phyloP scores from a whole-genome alignment of 2,113 vertebrate genomes.

The Halcyon senegalensis region DNA sequence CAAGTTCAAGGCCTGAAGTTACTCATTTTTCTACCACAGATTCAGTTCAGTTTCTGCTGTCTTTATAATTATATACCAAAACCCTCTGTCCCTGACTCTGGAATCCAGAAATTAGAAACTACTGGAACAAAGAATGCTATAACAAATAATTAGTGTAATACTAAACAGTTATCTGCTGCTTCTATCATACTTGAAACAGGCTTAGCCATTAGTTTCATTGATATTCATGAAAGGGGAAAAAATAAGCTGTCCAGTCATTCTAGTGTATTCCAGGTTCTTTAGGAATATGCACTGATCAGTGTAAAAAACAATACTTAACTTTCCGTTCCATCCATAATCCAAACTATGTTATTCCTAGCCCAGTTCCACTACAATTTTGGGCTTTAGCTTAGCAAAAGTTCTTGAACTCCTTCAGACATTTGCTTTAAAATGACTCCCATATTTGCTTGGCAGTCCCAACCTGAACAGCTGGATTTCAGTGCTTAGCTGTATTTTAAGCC shows the following conservation, averaged over 20 bases:
- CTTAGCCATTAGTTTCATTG: background rate
- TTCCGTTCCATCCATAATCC: background rate
- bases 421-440: background rate
- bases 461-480: accelerated
- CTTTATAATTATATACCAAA: background rate
- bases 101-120: background rate
- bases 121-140: background rate
- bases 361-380: background rate
- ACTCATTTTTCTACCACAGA: background rate
- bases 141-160: background rate
- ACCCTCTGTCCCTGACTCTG: background rate
- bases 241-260: background rate
- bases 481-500: background rate
- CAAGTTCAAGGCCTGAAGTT: background rate
- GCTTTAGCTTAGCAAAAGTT: background rate
- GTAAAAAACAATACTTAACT: background rate
- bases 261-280: background rate
- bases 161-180: background rate
- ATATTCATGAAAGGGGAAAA: background rate
- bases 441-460: background rate
- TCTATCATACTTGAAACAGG: background rate
- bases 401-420: background rate
- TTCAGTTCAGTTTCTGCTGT: background rate
- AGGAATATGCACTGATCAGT: background rate
- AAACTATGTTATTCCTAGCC: background rate